Conservation (phyloP, 1,140 invertebrate species). For the Apolygus lucorum region DNA sequence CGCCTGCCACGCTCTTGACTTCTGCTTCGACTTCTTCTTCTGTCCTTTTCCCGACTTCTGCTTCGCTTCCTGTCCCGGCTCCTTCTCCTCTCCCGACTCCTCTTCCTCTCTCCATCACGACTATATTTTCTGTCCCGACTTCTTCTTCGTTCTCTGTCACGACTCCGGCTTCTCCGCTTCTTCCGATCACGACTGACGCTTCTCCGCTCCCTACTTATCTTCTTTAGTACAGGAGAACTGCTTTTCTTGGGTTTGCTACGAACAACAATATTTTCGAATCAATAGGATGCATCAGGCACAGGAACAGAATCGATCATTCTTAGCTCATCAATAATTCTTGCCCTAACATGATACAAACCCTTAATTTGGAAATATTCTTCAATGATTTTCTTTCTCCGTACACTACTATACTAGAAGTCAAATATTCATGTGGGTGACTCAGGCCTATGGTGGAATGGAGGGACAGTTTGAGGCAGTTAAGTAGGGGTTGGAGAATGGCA, state of each 20-base stretch:
- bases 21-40: conserved; percentile 32
- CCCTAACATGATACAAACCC: too few species aligned
- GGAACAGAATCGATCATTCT: too few species aligned
- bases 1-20: conserved; percentile 37
- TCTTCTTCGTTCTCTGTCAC: conserved; percentile 32
- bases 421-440: too few species aligned
- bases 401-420: too few species aligned
- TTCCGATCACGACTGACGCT: conserved; percentile 28
- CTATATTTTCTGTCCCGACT: conserved; percentile 35
- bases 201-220: conserved; percentile 29
- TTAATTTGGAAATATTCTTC: too few species aligned
- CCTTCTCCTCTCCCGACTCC: conserved; percentile 32
- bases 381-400: too few species aligned
- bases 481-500: too few species aligned
- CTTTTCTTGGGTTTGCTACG: conserved; percentile 30
- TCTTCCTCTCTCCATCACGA: conserved; percentile 35
- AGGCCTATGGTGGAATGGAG: too few species aligned
- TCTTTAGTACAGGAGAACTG: conserved; percentile 21
- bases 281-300: too few species aligned
- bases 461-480: too few species aligned
- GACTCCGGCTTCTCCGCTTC: conserved; percentile 37
- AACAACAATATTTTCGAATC: background rate
- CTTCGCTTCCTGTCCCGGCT: conserved; percentile 35
- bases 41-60: conserved; percentile 35
- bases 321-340: too few species aligned